Percentiles rank a stretch among this genome's conserved stretches.
phyloP scores from a whole-genome alignment of 1,140 invertebrate species.

The Zaprionus capensis region DNA sequence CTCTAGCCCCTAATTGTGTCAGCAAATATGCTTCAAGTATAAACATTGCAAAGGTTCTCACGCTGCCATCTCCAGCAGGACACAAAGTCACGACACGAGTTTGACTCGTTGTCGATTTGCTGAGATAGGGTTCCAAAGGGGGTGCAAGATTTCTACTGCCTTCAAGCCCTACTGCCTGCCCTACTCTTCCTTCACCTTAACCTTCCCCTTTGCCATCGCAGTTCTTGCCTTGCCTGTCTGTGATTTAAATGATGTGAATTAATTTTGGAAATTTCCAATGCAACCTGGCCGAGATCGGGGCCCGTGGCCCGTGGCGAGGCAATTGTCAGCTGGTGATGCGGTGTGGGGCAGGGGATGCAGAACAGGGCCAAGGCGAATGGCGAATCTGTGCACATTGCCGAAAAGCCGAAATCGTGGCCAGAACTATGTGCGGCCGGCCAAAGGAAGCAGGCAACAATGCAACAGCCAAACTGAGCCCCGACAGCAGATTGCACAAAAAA shows the following conservation, averaged over 20 bases:
- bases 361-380: conserved; percentile 7
- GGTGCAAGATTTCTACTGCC: neutral
- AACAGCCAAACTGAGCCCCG: conserved; percentile 49
- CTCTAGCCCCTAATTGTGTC: too few relatives aligned
- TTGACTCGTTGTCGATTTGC: neutral
- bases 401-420: conserved; percentile 77
- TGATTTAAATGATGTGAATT: conserved; percentile 81
- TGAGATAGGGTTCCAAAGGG: neutral
- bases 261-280: conserved; percentile 71
- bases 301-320: neutral
- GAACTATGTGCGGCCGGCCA: conserved; percentile 77
- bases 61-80: neutral
- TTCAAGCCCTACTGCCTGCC: too few relatives aligned
- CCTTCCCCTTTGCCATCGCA: neutral
- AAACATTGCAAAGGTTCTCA: neutral
- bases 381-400: conserved; percentile 74
- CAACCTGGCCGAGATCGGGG: conserved; percentile 43
- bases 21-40: too few relatives aligned
- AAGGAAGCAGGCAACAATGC: conserved; percentile 73
- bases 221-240: conserved; percentile 28
- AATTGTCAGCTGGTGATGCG: conserved; percentile 30
- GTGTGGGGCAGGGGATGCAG: neutral
- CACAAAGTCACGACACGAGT: conserved; percentile 5
- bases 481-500: conserved; percentile 77
- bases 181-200: neutral